These are phyloP conservation scores for Mycteria americana DNA, from an alignment of 2,797 vertebrate genomes.

Conservation along the genomic window DNA sequence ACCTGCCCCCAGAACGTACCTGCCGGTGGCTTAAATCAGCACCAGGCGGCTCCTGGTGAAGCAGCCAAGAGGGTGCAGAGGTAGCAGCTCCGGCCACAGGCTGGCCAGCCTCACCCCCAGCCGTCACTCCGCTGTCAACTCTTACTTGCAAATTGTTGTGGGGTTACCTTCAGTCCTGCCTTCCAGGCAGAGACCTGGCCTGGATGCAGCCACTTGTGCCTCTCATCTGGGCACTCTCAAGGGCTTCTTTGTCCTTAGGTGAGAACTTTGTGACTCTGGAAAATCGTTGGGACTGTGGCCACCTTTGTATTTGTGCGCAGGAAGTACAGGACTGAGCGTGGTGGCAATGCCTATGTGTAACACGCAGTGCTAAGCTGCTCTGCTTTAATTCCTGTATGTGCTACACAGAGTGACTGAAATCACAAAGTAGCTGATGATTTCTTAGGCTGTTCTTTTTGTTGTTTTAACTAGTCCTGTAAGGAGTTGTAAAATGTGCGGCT, in stretches of 20 bases:
- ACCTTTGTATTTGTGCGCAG: background rate
- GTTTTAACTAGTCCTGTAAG: background rate
- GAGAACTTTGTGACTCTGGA: background rate
- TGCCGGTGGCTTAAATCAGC: background rate
- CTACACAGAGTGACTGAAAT: background rate
- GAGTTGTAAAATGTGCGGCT: background rate
- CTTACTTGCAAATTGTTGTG: background rate
- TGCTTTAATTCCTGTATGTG: background rate
- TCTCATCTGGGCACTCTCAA: background rate
- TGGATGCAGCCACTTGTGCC: background rate
- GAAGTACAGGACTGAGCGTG: background rate
- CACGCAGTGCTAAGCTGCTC: accelerated
- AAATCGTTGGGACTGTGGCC: background rate
- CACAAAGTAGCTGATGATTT: background rate
- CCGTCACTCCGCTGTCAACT: background rate
- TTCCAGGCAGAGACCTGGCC: background rate
- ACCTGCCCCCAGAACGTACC: background rate
- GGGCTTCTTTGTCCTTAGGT: background rate
- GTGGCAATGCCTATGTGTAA: accelerated
- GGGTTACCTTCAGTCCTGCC: background rate
- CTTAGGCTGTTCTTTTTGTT: background rate
- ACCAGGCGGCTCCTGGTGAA: background rate
- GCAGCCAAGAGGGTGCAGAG: background rate
- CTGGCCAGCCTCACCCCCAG: background rate
- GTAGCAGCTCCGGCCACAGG: background rate